Evolutionary conservation across 2,888 invertebrate genomes (phyloP), one percentile per base, ranked within the genome.

Genomic region (Silvanus unidentatus): DNA sequence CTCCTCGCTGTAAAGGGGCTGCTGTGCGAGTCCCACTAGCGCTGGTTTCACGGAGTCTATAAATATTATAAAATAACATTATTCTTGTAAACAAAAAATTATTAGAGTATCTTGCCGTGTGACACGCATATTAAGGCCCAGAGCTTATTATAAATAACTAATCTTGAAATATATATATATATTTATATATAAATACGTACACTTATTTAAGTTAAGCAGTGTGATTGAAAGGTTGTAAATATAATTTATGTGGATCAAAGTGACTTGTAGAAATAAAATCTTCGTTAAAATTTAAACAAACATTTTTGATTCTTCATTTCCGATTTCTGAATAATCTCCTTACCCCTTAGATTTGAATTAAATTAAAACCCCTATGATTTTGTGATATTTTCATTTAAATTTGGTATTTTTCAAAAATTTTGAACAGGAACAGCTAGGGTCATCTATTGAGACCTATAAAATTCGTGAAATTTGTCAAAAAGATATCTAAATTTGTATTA

Each of bases 161-260:
- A 37, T 57, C 52, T 54, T 62, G 57, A 63, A 57, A 65, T 58
- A 65, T 62, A 60, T 55, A 57, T 60, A 62, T 63, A 62, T 64
- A 59, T 65, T 59, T 67, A 65, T 66, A 65, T 65, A 65, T n/a
- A 61, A 65, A 65, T 63, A 66, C 64, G 63, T 67, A 68, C 66
- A 66, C 63, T 65, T 68, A 68, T 66, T 67, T 68, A n/a, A n/a
- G n/a, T n/a, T n/a, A 69, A 69, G 66, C 67, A 67, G 69, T 68
- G 69, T 69, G 70, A 70, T 69, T 69, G 66, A 67, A 62, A 65
- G 66, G 68, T 69, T 71, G 70, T 71, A 71, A 62, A 71, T 71
- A 70, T 68, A 70, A 71, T 70, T 70, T 71, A 70, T 71, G 69
- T 70, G 69, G 67, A 70, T 64, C 66, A 66, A 68, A 69, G 63